A percentile compares a stretch with the other conserved stretches of the same genome.
These are phyloP conservation scores for Sanderia malayensis DNA, from an alignment of 30 jellyfish, hydroid and myxozoan genomes.

Conservation along the genomic window DNA sequence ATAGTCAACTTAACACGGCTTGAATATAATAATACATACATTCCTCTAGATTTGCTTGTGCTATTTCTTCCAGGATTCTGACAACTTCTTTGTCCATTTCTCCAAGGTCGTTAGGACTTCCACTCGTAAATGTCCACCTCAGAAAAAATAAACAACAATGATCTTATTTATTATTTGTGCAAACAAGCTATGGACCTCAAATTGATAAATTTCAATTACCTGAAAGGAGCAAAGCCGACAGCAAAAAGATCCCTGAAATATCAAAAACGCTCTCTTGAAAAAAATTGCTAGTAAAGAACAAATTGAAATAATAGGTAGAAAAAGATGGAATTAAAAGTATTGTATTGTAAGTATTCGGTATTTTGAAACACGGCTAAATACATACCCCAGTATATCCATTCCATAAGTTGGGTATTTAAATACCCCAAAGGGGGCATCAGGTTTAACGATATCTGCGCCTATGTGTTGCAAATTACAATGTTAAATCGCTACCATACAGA, in stretches of 20 bases:
- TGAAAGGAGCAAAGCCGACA: conserved; percentile 94
- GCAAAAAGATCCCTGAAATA: conserved; percentile 88
- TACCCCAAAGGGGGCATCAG: conserved; percentile 68
- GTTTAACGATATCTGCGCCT: conserved; percentile 91
- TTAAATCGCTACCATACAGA: too few species aligned
- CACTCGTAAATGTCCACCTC: conserved; percentile 98
- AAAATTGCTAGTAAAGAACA: too few species aligned
- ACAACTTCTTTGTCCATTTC: conserved; percentile 90
- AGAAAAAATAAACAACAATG: not conserved
- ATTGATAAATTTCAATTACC: conserved; percentile 56
- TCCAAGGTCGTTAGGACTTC: conserved; percentile 74
- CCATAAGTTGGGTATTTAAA: conserved; percentile 92
- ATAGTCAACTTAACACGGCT: too few species aligned
- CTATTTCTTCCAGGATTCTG: conserved; percentile 64
- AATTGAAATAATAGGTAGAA: too few species aligned
- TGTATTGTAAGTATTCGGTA: too few species aligned
- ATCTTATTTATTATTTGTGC: not conserved
- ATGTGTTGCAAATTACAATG: too few species aligned
- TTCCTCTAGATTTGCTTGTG: conserved; percentile 34
- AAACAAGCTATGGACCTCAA: too few species aligned
- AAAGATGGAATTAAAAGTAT: too few species aligned
- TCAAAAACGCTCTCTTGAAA: too few species aligned
- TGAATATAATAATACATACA: too few species aligned
- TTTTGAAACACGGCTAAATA: not conserved
- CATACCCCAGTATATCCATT: conserved; percentile 93